A percentile compares a stretch with the other conserved stretches of the same genome.
phyloP scores from a whole-genome alignment of 2,797 vertebrate genomes.

The Chromis chromis region DNA sequence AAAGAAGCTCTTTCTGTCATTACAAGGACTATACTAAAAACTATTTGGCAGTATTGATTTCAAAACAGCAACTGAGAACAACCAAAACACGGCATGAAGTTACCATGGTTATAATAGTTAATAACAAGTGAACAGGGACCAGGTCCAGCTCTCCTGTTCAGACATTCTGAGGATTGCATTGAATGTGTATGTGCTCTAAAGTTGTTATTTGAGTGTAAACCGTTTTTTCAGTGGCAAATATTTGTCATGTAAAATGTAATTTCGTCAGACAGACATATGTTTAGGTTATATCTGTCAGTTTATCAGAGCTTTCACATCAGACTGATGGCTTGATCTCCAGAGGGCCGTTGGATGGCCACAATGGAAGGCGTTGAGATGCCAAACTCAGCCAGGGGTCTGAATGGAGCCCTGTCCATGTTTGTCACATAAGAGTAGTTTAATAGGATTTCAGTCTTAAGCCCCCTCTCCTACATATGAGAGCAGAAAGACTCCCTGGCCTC shows the following conservation, averaged over 20 bases:
- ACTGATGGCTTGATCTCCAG: slow-evolving; percentile 78
- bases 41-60: slow-evolving; percentile 1
- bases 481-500: slow-evolving; percentile 67
- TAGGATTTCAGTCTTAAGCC: slow-evolving; percentile 84
- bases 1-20: background rate
- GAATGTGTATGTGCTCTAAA: background rate
- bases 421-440: slow-evolving; percentile 84
- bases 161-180: background rate
- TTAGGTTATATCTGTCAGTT: slow-evolving; percentile 29
- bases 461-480: slow-evolving; percentile 71
- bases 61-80: background rate
- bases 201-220: too few species aligned
- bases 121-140: background rate
- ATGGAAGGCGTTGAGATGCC: slow-evolving; percentile 77
- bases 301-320: slow-evolving; percentile 38
- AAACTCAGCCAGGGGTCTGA: slow-evolving; percentile 77
- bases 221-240: background rate
- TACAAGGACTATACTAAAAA: background rate
- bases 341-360: slow-evolving; percentile 60
- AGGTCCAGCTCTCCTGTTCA: background rate
- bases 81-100: background rate
- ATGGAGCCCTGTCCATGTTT: slow-evolving; percentile 78
- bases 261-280: background rate
- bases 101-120: background rate
- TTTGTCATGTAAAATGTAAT: background rate